A percentile compares a stretch with the other conserved stretches of the same genome.
Conservation (phyloP, 2,888 invertebrate genomes). For the Arge pagana region DNA sequence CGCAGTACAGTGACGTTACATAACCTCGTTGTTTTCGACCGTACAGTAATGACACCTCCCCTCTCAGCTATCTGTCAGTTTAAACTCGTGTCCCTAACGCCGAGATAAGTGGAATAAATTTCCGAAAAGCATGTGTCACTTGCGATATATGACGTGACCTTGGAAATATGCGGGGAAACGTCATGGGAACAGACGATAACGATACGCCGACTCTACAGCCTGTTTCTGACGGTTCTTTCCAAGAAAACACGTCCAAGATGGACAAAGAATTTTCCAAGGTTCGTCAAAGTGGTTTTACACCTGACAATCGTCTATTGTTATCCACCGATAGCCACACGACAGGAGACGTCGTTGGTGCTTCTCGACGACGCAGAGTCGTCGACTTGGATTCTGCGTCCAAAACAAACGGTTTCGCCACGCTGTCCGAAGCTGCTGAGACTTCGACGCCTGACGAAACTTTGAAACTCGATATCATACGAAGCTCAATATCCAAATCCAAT, state of each 20-base stretch:
- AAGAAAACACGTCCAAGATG: too few species aligned
- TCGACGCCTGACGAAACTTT: constrained; percentile 33
- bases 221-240: too few species aligned
- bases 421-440: neutral
- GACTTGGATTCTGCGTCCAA: too few species aligned
- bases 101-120: too few species aligned
- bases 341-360: too few species aligned
- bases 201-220: constrained; percentile 2
- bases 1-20: constrained; percentile 7
- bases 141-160: neutral
- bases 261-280: too few species aligned
- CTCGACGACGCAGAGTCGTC: too few species aligned
- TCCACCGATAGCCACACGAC: too few species aligned
- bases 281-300: too few species aligned
- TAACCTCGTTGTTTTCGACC: constrained; percentile 14
- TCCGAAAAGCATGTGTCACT: constrained; percentile 16
- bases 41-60: constrained; percentile 6
- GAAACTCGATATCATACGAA: constrained; percentile 45
- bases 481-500: constrained; percentile 40
- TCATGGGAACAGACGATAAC: constrained; percentile 12
- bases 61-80: constrained; percentile 1
- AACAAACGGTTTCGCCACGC: too few species aligned
- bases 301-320: too few species aligned
- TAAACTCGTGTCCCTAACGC: constrained; percentile 10
- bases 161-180: neutral